Percentiles rank a stretch among this genome's conserved stretches.
phyloP scores from a whole-genome alignment of 1,140 invertebrate genomes.

The Drosophila pseudoananassae region DNA sequence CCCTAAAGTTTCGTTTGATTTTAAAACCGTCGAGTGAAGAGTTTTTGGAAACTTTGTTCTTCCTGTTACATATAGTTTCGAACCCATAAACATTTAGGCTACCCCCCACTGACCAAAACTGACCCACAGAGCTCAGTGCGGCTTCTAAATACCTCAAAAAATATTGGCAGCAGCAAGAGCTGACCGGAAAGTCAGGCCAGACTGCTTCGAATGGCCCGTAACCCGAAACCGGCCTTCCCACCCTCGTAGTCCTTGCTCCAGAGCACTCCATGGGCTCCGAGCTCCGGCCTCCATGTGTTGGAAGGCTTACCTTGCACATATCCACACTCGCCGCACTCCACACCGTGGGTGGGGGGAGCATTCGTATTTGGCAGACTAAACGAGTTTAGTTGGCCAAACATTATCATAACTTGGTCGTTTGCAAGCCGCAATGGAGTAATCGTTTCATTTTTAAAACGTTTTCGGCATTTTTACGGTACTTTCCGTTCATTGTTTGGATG shows the following conservation, averaged over 20 bases:
- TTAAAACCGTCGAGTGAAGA: too few species aligned
- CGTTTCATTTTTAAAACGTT: conserved; percentile 81
- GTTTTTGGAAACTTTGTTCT: too few species aligned
- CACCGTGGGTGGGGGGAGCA: neutral
- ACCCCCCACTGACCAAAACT: conserved; percentile 11
- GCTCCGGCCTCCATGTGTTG: conserved; percentile 45
- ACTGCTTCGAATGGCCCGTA: conserved; percentile 50
- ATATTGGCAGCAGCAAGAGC: conserved; percentile 63
- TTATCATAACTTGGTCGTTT: conserved; percentile 82
- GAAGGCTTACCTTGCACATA: conserved; percentile 62
- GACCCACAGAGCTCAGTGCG: conserved; percentile 35
- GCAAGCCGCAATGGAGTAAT: conserved; percentile 80
- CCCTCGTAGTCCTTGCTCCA: conserved; percentile 3
- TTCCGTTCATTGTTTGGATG: conserved; percentile 81
- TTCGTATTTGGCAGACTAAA: conserved; percentile 67
- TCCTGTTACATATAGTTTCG: conserved; percentile 4
- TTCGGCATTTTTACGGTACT: conserved; percentile 67
- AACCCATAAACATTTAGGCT: conserved; percentile 1
- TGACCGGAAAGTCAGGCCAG: conserved; percentile 37
- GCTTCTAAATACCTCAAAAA: conserved; percentile 68
- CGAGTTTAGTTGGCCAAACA: conserved; percentile 81
- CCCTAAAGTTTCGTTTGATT: too few species aligned
- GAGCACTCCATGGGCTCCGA: conserved; percentile 24
- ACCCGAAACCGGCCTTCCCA: neutral
- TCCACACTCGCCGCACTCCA: conserved; percentile 11